Evolutionary conservation across 1,140 invertebrate species (phyloP).

Genomic region (Aleiodes sp.): DNA sequence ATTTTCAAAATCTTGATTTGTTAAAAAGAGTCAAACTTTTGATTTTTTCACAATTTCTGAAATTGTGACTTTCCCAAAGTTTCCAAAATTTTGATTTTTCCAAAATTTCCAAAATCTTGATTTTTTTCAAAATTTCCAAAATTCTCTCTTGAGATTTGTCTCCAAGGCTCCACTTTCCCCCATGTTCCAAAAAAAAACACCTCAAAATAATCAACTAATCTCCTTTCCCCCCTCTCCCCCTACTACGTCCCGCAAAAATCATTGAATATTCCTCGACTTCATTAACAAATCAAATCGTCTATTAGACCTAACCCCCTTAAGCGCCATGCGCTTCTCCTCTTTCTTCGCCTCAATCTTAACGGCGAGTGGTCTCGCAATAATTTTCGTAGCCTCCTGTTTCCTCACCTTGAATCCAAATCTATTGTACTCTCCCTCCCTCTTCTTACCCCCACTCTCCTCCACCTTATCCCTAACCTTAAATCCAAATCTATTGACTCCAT

Average conservation of each 20-base stretch:
- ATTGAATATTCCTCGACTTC: conserved; percentile 60
- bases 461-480: background rate
- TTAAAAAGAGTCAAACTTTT: background rate
- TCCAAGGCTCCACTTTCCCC: too few species aligned
- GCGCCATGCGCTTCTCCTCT: conserved; percentile 60
- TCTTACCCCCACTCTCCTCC: conserved; percentile 22
- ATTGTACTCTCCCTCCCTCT: conserved; percentile 50
- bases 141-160: too few species aligned
- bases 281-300: conserved; percentile 75
- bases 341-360: conserved; percentile 46
- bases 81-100: background rate
- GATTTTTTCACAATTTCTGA: background rate
- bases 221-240: background rate
- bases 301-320: conserved; percentile 73
- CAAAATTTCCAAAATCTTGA: background rate
- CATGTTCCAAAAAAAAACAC: background rate
- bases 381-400: conserved; percentile 46
- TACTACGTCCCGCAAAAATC: too few species aligned
- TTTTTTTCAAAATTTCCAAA: background rate
- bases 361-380: conserved; percentile 38
- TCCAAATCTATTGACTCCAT: conserved; percentile 1
- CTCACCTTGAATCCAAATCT: conserved; percentile 62
- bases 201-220: background rate
- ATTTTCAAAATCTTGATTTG: too few species aligned
- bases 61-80: background rate